phyloP scores from a whole-genome alignment of 1,140 invertebrate genomes.

The Neodiprion lecontei region DNA sequence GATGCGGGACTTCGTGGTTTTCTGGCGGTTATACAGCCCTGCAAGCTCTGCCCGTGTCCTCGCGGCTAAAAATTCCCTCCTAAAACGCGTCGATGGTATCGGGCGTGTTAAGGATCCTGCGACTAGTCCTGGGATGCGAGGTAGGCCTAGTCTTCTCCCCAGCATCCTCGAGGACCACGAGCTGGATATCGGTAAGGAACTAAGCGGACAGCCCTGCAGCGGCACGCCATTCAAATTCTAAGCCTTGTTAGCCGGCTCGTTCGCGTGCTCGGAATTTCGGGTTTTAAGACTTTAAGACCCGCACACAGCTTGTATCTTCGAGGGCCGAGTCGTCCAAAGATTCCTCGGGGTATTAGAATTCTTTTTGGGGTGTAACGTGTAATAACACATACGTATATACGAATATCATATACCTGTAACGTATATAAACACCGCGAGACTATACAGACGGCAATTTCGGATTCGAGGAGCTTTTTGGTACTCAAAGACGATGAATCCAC shows the following conservation, averaged over 20 bases:
- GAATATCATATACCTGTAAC: no score
- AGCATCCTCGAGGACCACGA: neutral
- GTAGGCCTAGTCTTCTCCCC: no score
- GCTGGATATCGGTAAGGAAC: neutral
- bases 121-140: neutral
- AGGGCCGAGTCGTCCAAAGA: neutral
- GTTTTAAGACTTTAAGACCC: neutral
- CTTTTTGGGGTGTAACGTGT: neutral
- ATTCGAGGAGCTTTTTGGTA: no score
- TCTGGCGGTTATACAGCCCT: neutral
- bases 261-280: neutral
- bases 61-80: neutral
- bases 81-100: neutral
- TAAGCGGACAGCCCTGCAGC: neutral
- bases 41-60: neutral
- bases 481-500: no score
- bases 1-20: neutral
- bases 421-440: no score
- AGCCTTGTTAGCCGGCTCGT: neutral
- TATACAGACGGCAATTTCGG: no score
- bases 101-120: neutral
- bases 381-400: no score
- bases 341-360: constrained; percentile 4
- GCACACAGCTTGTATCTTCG: neutral
- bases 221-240: constrained; percentile 7